phyloP scores from a whole-genome alignment of 1,140 invertebrate genomes.

The Yoshiicerus persimilis region DNA sequence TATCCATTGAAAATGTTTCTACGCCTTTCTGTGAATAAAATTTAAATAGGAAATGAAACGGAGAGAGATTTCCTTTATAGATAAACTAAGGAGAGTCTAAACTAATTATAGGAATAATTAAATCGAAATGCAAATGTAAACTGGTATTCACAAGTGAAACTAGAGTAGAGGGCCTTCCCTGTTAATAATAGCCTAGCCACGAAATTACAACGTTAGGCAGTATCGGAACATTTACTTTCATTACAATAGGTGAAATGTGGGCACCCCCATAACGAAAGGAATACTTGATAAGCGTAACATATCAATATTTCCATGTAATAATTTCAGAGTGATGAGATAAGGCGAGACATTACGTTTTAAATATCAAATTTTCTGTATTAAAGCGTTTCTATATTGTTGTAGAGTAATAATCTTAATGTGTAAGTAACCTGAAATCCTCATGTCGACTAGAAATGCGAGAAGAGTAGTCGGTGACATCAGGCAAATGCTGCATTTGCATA shows the following conservation, averaged over 20 bases:
- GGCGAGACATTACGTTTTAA: no score
- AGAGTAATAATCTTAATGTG: no score
- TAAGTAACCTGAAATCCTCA: constrained; percentile 44
- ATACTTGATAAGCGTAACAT: no score
- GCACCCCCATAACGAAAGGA: no score
- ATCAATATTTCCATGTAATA: no score
- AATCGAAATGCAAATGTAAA: neutral
- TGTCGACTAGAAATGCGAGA: constrained; percentile 42
- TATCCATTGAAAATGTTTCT: neutral
- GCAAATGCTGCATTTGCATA: constrained; percentile 42
- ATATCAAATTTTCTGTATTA: no score
- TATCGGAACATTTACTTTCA: no score
- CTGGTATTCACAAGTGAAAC: neutral
- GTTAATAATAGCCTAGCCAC: neutral
- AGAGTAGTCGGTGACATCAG: constrained; percentile 47
- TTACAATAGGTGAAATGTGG: no score
- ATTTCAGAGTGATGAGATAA: no score
- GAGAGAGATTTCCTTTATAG: neutral
- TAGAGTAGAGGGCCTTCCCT: neutral
- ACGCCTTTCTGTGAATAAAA: neutral
- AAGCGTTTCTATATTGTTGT: no score
- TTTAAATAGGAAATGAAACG: neutral
- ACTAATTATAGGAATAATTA: constrained; percentile 10
- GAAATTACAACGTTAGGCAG: no score
- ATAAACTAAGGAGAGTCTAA: neutral